Base-by-base conservation (phyloP, 2,888 invertebrate genomes). In the Drosophila meridiana region DNA sequence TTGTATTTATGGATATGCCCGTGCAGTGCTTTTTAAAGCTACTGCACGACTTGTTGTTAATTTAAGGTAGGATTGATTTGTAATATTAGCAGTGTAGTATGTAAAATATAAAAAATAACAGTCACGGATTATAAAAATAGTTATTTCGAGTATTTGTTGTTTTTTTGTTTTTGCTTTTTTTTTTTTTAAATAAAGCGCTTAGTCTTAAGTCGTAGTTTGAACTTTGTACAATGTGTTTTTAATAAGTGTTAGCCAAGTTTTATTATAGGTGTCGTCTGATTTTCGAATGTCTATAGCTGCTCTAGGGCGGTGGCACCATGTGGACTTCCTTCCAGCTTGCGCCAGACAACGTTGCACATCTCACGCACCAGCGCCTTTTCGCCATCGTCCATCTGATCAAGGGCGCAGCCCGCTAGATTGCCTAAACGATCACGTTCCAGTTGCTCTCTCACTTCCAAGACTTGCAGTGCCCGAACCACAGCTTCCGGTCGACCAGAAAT, bases 331-430 rank as follows among this genome's bases (percentile, higher is more conserved):
- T 98, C 98, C 63, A 98, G 93, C 93, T 98, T 98, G 76, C 97
- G 95, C 97, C 97, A 98, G 48, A 98, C 98, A 58, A 98, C 98
- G 94, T 98, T 98, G 94, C 98, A 98, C 98, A 98, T 98, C 94
- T 98, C 98, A 87, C 98, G 95, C 57, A 98, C 97, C 64, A 98
- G 94, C 5, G 98, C 98, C 92, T 98, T 98, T 92, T 98, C 98
- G 20, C 97, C 97, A 84, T 98, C 96, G 89, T 97, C 96, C 94
- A 95, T 95, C 92, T 95, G 96, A 76, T 95, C 93, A 42, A 91
- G 82, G 13, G 92, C 89, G 72, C 88, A 91, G 40, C 92, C 92
- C 20, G 88, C 50, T 53, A 84, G 73, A 78, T 91, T 91, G n/a
- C 92, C 92, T 86, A 95, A 92, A 38, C 95, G 94, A 92, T 96